phyloP scores from a whole-genome alignment of 2,113 vertebrate species.

The Heterotis niloticus region DNA sequence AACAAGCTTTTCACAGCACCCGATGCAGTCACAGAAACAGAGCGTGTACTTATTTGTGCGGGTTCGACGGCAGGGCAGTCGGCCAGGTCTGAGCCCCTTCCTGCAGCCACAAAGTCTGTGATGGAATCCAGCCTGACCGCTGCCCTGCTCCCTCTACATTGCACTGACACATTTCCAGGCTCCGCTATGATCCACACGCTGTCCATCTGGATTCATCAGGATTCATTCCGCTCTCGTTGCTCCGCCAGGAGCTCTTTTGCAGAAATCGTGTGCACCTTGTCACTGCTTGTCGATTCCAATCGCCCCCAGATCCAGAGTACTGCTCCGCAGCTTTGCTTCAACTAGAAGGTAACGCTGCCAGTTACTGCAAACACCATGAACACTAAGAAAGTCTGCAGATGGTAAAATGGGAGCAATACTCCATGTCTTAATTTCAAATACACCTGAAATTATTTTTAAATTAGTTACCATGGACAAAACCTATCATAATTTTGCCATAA shows the following conservation, averaged over 20 bases:
- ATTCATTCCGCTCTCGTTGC: constrained; percentile 12
- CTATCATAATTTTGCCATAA: no score
- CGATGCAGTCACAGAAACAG: not conserved
- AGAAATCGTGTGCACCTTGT: not conserved
- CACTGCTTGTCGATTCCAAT: not conserved
- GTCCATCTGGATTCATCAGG: not conserved
- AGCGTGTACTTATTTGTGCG: not conserved
- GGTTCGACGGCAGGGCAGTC: constrained; percentile 3
- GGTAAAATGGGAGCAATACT: no score
- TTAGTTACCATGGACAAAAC: no score
- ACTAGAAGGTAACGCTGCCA: not conserved
- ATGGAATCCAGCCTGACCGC: not conserved
- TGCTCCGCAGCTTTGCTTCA: not conserved
- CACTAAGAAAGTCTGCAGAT: no score
- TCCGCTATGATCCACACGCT: not conserved
- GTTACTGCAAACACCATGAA: not conserved
- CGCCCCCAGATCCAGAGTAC: not conserved
- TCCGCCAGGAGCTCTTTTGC: not conserved
- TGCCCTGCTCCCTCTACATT: not conserved
- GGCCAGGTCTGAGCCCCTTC: not conserved
- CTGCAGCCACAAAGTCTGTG: not conserved
- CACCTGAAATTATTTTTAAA: no score
- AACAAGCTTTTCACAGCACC: not conserved
- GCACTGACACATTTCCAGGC: constrained; percentile 4
- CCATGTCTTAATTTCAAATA: no score